Evolutionary conservation across 2,113 vertebrate species (phyloP).

Genomic region (Rhagologus leucostigma): DNA sequence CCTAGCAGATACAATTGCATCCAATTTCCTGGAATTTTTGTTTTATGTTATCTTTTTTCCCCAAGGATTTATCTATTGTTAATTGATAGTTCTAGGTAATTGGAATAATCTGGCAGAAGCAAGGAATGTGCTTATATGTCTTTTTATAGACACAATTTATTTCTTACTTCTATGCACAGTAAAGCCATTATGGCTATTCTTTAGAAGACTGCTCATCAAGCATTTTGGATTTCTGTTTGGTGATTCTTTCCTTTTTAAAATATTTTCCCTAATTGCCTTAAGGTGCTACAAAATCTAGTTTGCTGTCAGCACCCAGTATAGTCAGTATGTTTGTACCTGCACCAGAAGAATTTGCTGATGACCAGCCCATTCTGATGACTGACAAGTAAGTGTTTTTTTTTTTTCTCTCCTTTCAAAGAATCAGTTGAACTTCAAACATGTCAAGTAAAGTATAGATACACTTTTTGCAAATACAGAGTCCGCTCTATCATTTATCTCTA

Average conservation of each 20-base stretch:
- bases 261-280: background rate
- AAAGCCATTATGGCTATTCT: background rate
- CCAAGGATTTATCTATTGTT: background rate
- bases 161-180: background rate
- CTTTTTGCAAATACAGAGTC: background rate
- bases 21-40: background rate
- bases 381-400: conserved; percentile 86
- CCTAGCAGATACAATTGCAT: background rate
- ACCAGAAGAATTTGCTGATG: conserved; percentile 95
- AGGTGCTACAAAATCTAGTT: conserved; percentile 95
- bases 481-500: background rate
- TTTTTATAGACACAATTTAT: background rate
- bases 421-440: background rate
- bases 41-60: background rate
- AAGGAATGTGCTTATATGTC: background rate
- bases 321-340: conserved; percentile 98
- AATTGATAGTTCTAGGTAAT: background rate
- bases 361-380: conserved; percentile 92
- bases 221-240: background rate
- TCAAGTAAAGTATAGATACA: background rate
- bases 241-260: background rate
- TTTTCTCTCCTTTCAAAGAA: conserved; percentile 2
- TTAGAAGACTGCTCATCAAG: background rate
- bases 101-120: background rate
- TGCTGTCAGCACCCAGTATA: conserved; percentile 94